Conservation (phyloP, 2,113 vertebrate species). For the Lampris incognitus region DNA sequence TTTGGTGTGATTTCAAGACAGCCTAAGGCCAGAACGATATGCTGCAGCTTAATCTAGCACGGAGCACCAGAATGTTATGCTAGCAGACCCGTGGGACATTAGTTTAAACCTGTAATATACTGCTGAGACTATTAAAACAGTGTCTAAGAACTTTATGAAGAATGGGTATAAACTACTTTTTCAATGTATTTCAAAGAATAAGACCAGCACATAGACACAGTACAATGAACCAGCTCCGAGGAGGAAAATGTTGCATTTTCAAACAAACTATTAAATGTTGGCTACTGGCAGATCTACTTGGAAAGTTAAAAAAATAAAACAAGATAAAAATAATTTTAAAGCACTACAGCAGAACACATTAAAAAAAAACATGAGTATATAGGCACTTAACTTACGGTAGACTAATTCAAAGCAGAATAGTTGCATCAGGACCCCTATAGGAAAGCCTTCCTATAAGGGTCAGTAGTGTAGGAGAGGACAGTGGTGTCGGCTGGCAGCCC, state of each 20-base stretch:
- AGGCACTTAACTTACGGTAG: conserved; percentile 1
- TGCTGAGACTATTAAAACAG: too few relatives aligned
- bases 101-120: neutral
- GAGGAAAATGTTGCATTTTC: neutral
- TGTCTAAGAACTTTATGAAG: too few relatives aligned
- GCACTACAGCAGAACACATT: too few relatives aligned
- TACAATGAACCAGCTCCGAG: neutral
- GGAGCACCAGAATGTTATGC: neutral
- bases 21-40: conserved; percentile 3
- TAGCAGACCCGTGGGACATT: neutral
- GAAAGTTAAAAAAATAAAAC: neutral
- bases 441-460: conserved; percentile 20
- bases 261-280: neutral
- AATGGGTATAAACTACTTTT: too few relatives aligned
- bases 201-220: neutral
- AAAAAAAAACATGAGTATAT: neutral
- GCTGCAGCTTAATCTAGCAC: neutral
- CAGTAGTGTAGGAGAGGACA: conserved; percentile 17
- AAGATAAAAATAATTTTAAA: too few relatives aligned
- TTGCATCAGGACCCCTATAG: conserved; percentile 6
- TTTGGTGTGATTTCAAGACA: conserved; percentile 4
- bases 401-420: neutral
- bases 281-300: conserved; percentile 3
- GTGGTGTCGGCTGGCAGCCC: conserved; percentile 35
- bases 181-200: neutral